Evolutionary conservation across 2,888 invertebrate species (phyloP), one percentile per base, ranked within the genome.

Genomic region (Drosophila stalkeri): DNA sequence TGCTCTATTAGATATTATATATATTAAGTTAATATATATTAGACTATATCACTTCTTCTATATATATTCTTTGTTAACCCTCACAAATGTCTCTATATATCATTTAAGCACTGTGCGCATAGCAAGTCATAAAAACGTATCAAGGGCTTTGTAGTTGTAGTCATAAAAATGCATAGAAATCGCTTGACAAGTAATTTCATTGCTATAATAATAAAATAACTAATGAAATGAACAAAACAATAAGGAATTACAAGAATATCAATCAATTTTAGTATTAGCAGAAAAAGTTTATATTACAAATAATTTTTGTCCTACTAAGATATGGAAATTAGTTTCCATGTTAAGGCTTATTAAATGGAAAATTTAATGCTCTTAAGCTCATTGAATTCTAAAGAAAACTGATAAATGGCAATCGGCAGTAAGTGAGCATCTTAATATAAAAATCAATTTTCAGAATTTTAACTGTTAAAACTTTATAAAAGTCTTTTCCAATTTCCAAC

Each of bases 131-230:
- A 51, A 51, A 51, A 51, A 18, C 3, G 11, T 11, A 18, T 1
- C 18, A 33, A 12, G 2, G 18, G 33, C 33, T 51, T 31, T 33
- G n/a, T n/a, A 33, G 51, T 33, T 18, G 9, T 3, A 0, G 33
- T 12, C 33, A 51, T 51, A 33, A 51, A 51, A 51, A 51, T 18
- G 33, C 51, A 33, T 33, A n/a, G 51, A 33, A 51, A 33, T 27
- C 33, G 18, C 12, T 33, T 5, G 33, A 5, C 31, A 49, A 31
- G 31, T n/a, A 27, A 49, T 31, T 31, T n/a, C 27, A 11, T 11
- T 49, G 49, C n/a, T n/a, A 49, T 31, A 49, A 49, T 49, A 49
- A 49, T 49, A 49, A 49, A 31, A 49, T n/a, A n/a, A n/a, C 11
- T 49, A 31, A 49, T 27, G n/a, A 49, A 31, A 47, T 31, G 47